Percentiles rank a stretch among this genome's conserved stretches.
Conservation (phyloP, 2,888 invertebrate genomes). For the Keiferia lycopersicella region DNA sequence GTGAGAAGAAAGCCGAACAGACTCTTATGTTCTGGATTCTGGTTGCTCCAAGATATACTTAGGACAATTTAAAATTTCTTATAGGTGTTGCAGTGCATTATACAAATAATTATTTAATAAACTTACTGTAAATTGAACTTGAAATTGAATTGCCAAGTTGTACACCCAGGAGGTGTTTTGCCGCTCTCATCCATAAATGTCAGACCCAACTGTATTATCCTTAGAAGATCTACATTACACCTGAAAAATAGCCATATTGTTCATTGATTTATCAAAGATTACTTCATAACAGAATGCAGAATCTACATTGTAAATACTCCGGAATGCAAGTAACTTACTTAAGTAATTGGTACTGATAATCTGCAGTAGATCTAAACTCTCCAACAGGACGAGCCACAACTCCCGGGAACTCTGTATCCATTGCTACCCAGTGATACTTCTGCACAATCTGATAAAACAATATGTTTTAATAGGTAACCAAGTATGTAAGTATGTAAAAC, state of each 20-base stretch:
- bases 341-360: conserved; percentile 96
- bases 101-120: neutral
- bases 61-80: neutral
- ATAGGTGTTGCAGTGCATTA: neutral
- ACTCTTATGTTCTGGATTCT: too few species aligned
- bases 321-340: conserved; percentile 60
- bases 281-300: neutral
- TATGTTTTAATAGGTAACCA: neutral
- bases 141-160: conserved; percentile 99
- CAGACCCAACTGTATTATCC: conserved; percentile 97
- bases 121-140: conserved; percentile 98
- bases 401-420: conserved; percentile 99
- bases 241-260: conserved; percentile 45
- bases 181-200: conserved; percentile 99
- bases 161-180: conserved; percentile 94
- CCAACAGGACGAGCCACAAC: conserved; percentile 98
- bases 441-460: conserved; percentile 82
- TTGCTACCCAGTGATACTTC: conserved; percentile 91
- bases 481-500: too few species aligned
- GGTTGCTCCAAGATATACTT: neutral
- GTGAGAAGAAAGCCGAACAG: too few species aligned
- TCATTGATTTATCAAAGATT: neutral
- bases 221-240: conserved; percentile 98
- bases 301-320: neutral
- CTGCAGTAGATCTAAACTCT: conserved; percentile 94